Conservation (phyloP, 2,797 vertebrate species). For the Gallinago nigripennis region DNA sequence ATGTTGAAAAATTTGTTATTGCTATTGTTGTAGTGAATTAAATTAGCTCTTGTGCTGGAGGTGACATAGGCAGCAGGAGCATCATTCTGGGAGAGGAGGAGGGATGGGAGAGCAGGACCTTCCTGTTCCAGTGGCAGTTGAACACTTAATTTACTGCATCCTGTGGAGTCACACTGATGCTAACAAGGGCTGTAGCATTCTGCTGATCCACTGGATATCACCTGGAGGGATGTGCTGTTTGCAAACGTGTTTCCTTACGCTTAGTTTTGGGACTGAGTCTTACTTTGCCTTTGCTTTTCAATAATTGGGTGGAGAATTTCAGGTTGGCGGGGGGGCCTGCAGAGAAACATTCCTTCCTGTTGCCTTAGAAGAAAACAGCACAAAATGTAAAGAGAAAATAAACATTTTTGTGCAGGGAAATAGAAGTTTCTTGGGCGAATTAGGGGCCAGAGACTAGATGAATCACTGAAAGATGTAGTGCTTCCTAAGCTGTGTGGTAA, state of each 20-base stretch:
- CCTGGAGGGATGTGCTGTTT: not conserved
- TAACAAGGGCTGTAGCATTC: not conserved
- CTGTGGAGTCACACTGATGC: not conserved
- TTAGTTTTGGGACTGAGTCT: not conserved
- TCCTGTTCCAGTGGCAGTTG: slow-evolving; percentile 11
- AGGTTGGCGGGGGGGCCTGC: not conserved
- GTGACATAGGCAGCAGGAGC: not conserved
- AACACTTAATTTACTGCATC: slow-evolving; percentile 12
- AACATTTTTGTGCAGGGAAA: not conserved
- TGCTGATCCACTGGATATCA: not conserved
- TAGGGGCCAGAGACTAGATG: not conserved
- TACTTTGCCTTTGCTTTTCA: not conserved
- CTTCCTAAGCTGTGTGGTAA: not conserved
- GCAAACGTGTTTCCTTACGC: not conserved
- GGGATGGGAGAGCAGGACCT: slow-evolving; percentile 29
- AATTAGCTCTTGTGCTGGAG: not conserved
- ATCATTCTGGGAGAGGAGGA: not conserved
- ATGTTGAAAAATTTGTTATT: not conserved
- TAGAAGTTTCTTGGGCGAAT: not conserved
- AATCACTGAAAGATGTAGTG: not conserved
- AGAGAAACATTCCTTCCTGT: not conserved
- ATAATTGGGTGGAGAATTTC: not conserved
- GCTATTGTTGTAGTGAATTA: not conserved
- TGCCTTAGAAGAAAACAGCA: not conserved
- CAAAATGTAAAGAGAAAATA: not conserved